phyloP scores from a whole-genome alignment of 2,797 vertebrate genomes.

The Spatula clypeata region DNA sequence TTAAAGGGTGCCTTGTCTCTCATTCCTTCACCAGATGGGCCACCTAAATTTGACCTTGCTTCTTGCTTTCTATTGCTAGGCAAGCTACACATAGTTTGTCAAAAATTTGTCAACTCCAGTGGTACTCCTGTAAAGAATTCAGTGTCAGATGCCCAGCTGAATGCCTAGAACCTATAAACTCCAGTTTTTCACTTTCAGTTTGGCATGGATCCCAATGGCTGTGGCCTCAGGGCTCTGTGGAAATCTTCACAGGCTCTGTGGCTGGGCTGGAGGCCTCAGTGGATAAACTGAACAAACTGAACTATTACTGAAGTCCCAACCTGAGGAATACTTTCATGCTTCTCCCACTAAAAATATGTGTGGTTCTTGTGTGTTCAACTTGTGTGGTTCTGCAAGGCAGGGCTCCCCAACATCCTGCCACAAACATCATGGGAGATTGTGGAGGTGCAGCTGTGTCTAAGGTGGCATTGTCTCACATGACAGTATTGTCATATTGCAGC shows the following conservation, averaged over 20 bases:
- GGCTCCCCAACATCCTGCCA: background rate
- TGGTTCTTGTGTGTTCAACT: no score
- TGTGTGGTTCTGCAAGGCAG: background rate
- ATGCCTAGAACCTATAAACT: background rate
- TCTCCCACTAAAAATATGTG: background rate
- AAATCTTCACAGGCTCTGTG: background rate
- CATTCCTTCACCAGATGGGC: background rate
- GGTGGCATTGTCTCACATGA: background rate
- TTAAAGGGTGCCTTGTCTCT: background rate
- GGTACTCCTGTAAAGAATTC: background rate
- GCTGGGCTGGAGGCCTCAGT: background rate
- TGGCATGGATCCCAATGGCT: background rate
- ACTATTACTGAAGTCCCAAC: background rate
- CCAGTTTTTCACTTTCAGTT: background rate
- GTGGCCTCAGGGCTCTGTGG: background rate
- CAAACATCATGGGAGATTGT: rapidly evolving
- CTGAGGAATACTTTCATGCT: background rate
- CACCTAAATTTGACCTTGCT: background rate
- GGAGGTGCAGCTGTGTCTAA: background rate
- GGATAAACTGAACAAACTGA: background rate
- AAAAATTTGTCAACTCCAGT: background rate
- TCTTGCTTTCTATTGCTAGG: background rate
- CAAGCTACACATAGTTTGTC: background rate
- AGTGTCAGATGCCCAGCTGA: background rate
- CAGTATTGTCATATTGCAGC: background rate